A percentile compares a stretch with the other conserved stretches of the same genome.
These are phyloP conservation scores for Tricholauxania praeusta DNA, from an alignment of 2,888 invertebrate species.

Conservation along the genomic window DNA sequence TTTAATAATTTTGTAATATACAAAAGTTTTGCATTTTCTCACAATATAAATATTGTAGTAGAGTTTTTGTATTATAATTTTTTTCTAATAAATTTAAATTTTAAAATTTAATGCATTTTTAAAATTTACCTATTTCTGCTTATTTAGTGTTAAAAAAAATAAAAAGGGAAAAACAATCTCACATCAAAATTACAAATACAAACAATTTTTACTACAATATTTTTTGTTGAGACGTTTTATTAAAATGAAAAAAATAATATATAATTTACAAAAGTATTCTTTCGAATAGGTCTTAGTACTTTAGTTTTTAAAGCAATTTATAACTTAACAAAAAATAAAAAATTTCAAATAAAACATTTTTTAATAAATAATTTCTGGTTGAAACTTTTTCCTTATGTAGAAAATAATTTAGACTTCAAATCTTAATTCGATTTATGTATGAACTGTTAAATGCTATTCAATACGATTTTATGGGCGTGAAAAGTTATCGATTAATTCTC, in stretches of 20 bases:
- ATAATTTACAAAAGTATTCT: neutral
- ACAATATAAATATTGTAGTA: slow-evolving; percentile 63
- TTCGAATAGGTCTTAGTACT: too few relatives aligned
- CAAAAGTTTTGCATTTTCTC: slow-evolving; percentile 55
- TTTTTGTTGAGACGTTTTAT: neutral
- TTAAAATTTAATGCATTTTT: slow-evolving; percentile 11
- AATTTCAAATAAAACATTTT: too few relatives aligned
- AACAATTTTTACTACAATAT: slow-evolving; percentile 29
- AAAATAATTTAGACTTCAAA: too few relatives aligned
- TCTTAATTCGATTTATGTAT: too few relatives aligned
- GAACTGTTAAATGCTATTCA: too few relatives aligned
- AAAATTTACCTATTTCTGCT: slow-evolving; percentile 35
- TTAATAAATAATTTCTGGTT: too few relatives aligned
- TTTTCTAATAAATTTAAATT: slow-evolving; percentile 12
- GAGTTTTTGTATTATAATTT: slow-evolving; percentile 53
- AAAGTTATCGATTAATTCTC: too few relatives aligned
- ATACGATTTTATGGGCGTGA: too few relatives aligned
- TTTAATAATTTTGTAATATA: slow-evolving; percentile 10
- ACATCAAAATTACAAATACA: slow-evolving; percentile 40
- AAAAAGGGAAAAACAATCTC: slow-evolving; percentile 33
- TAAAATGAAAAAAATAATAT: neutral
- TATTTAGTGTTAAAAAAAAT: slow-evolving; percentile 29
- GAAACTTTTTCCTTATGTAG: too few relatives aligned
- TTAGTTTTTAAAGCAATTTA: too few relatives aligned
- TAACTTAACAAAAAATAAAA: too few relatives aligned